phyloP scores from a whole-genome alignment of 1,140 invertebrate genomes.

The Rhynchophorus ferrugineus region DNA sequence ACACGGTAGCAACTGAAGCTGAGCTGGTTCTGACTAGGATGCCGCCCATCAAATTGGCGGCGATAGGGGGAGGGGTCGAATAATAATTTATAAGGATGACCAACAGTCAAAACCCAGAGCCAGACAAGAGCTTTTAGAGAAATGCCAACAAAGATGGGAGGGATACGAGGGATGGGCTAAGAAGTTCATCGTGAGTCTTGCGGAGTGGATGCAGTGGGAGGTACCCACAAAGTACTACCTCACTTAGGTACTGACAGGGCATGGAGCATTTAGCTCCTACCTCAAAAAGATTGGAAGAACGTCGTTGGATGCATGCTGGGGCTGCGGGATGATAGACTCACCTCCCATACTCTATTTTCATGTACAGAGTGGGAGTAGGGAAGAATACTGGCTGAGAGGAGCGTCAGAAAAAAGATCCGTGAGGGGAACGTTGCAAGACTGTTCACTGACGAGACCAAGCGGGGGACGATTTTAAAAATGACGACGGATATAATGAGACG shows the following conservation, averaged over 20 bases:
- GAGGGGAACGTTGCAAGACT: no score
- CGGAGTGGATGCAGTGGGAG: constrained; percentile 8
- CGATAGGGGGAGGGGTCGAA: neutral
- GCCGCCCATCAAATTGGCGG: neutral
- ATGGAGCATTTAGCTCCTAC: constrained; percentile 15
- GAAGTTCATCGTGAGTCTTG: constrained; percentile 4
- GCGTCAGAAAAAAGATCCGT: no score
- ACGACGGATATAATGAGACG: no score
- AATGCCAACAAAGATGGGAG: constrained; percentile 13
- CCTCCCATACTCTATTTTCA: no score
- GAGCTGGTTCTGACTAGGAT: neutral
- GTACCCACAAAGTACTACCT: constrained; percentile 4
- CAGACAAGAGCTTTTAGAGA: neutral
- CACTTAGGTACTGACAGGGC: constrained; percentile 12
- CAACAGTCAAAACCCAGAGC: neutral
- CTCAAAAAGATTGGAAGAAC: constrained; percentile 10
- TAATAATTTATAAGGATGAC: neutral
- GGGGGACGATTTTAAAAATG: no score
- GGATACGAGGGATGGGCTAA: constrained; percentile 7
- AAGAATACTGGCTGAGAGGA: no score
- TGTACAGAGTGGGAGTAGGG: no score
- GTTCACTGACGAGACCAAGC: no score
- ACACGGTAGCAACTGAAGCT: constrained; percentile 4
- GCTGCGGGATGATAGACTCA: constrained; percentile 9
- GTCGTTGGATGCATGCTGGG: constrained; percentile 4